phyloP scores from a whole-genome alignment of 2,888 invertebrate genomes.

The Dryobota labecula region DNA sequence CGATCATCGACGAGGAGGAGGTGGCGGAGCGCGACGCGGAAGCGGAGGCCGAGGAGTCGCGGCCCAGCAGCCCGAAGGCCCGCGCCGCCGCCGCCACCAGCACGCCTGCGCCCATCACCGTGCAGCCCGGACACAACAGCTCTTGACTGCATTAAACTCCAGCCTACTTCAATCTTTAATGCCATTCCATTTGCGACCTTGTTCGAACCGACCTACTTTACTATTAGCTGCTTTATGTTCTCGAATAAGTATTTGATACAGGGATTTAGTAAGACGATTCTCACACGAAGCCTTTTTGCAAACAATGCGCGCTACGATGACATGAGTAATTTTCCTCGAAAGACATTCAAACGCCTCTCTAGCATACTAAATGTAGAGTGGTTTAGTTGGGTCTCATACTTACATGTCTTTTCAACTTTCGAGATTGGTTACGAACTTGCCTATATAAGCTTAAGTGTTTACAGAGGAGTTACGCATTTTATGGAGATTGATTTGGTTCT shows the following conservation, averaged over 20 bases:
- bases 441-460: constrained; percentile 21
- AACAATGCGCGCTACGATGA: constrained; percentile 14
- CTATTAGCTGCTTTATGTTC: constrained; percentile 36
- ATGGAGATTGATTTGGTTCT: constrained; percentile 14
- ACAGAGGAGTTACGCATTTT: constrained; percentile 19
- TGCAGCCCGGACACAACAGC: constrained; percentile 83
- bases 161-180: constrained; percentile 30
- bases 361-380: constrained; percentile 6
- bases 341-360: constrained; percentile 7
- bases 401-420: constrained; percentile 9
- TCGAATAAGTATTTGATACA: constrained; percentile 47
- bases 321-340: constrained; percentile 12
- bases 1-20: constrained; percentile 96
- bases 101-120: constrained; percentile 84
- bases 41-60: constrained; percentile 73
- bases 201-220: constrained; percentile 40
- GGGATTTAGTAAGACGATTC: constrained; percentile 49
- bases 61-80: constrained; percentile 68
- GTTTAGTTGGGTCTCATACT: background rate
- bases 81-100: constrained; percentile 75
- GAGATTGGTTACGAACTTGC: constrained; percentile 18
- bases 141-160: constrained; percentile 68
- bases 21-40: constrained; percentile 91
- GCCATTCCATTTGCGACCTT: constrained; percentile 48
- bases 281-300: constrained; percentile 29